These are phyloP conservation scores for Solenopsis invicta DNA, from an alignment of 1,140 invertebrate genomes.

Conservation along the genomic window DNA sequence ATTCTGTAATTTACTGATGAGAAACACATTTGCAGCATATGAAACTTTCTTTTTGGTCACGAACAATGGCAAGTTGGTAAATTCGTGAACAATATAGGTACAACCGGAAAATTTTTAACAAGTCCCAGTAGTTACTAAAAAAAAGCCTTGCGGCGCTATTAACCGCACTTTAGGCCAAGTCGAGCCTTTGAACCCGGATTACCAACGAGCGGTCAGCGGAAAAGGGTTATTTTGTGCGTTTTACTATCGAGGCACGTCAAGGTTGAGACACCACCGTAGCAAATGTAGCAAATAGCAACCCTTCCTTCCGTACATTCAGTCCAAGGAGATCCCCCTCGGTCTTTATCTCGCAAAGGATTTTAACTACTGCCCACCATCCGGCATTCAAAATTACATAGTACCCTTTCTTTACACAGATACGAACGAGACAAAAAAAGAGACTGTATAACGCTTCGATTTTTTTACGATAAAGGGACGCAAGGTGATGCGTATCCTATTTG, in stretches of 20 bases:
- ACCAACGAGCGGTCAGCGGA: slow-evolving; percentile 39
- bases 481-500: slow-evolving; percentile 55
- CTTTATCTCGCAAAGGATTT: slow-evolving; percentile 36
- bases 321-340: not conserved
- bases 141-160: slow-evolving; percentile 6
- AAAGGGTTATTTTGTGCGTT: slow-evolving; percentile 82
- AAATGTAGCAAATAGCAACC: slow-evolving; percentile 77
- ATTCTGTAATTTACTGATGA: not conserved
- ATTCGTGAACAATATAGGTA: not conserved
- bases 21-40: not conserved
- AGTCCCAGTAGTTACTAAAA: not conserved
- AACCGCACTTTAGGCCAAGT: slow-evolving; percentile 21
- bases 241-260: slow-evolving; percentile 54
- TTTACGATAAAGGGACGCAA: slow-evolving; percentile 77
- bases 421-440: not conserved
- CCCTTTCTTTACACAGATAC: slow-evolving; percentile 70
- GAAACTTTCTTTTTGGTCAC: not conserved
- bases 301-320: slow-evolving; percentile 78
- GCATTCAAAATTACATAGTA: slow-evolving; percentile 69
- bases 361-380: not conserved
- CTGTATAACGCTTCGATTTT: slow-evolving; percentile 63
- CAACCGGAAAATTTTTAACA: slow-evolving; percentile 42
- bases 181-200: slow-evolving; percentile 37
- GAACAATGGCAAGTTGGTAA: not conserved
- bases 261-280: slow-evolving; percentile 76